Evolutionary conservation across 2,888 invertebrate species (phyloP), one percentile per base, ranked within the genome.

Genomic region (Rotaria socialis): DNA sequence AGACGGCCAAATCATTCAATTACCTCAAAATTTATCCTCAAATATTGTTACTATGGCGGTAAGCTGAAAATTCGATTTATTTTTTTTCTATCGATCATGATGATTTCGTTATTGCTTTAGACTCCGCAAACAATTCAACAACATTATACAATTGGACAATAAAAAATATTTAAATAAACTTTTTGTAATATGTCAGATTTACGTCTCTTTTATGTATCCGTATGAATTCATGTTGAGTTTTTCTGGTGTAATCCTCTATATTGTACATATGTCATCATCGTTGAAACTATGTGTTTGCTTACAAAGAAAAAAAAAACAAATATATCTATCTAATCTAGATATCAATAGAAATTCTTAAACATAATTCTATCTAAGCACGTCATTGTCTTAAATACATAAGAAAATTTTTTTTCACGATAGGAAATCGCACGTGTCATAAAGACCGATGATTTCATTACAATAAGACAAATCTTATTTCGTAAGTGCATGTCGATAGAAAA

Each of bases 1-100:
- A 75, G 75, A 75, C 47, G 75, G 75, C 24, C 75, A 75, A 75
- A 43, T 75, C 27, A 75, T 75, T 75, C 75, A 75, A 75, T 43
- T 75, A 75, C 75, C 75, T 24, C 75, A 75, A 75, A 75, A 41
- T 43, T 43, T 47, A 43, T 47, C 41, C 43, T 75, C 75, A 43
- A 75, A 75, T 75, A 75, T 75, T 75, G 75, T 75, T 47, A 75
- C 75, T 8, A 43, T 75, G 75, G 41, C 43, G 16, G 75, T 75
- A 75, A 75, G 75, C 43, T 35, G 0, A 24, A 75, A 22, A n/a
- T 8, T n/a, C n/a, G 14, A 7, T 67, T 35, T 67, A 14, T 67
- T 67, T 11, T n/a, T 27, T 27, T 16, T 67, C 3, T 4, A 35
- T 35, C 35, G 35, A 35, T 35, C 35, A 35, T 35, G 35, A 35